phyloP scores from a whole-genome alignment of 2,888 invertebrate genomes.

The Formica aserva region DNA sequence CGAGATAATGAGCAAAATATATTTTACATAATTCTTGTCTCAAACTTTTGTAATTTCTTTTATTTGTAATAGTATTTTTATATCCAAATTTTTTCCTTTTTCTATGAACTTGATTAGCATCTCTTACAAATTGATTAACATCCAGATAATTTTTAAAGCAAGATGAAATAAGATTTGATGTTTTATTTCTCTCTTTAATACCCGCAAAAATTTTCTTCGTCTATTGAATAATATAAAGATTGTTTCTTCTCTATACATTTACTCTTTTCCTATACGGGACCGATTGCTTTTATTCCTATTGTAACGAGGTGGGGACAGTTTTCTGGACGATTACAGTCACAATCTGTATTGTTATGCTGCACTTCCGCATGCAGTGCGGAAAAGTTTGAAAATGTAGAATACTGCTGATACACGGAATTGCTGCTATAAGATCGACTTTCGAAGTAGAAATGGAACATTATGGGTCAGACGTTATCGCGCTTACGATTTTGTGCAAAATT shows the following conservation, averaged over 20 bases:
- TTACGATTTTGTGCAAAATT: conserved; percentile 30
- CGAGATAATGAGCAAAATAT: not conserved
- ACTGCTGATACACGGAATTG: conserved; percentile 59
- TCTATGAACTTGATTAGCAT: not conserved
- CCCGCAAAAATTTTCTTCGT: conserved; percentile 14
- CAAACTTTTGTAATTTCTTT: not conserved
- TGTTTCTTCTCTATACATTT: not conserved
- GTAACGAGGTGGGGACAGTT: conserved; percentile 63
- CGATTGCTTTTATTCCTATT: conserved; percentile 62
- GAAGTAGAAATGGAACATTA: conserved; percentile 59
- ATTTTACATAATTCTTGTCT: not conserved
- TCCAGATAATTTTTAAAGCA: not conserved
- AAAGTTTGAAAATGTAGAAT: conserved; percentile 70
- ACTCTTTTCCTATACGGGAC: conserved; percentile 50
- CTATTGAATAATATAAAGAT: conserved; percentile 35
- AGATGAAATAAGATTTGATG: not conserved
- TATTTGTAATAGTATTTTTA: not conserved
- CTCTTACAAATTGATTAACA: not conserved
- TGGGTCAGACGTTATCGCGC: conserved; percentile 52
- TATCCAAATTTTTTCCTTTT: not conserved
- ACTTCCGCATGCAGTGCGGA: conserved; percentile 65
- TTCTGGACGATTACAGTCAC: conserved; percentile 63
- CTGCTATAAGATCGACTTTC: conserved; percentile 66
- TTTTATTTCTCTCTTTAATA: conserved; percentile 10
- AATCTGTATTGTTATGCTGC: conserved; percentile 60